Base-by-base conservation (phyloP, 1,140 invertebrate genomes). In the Belonocnema kinseyi region DNA sequence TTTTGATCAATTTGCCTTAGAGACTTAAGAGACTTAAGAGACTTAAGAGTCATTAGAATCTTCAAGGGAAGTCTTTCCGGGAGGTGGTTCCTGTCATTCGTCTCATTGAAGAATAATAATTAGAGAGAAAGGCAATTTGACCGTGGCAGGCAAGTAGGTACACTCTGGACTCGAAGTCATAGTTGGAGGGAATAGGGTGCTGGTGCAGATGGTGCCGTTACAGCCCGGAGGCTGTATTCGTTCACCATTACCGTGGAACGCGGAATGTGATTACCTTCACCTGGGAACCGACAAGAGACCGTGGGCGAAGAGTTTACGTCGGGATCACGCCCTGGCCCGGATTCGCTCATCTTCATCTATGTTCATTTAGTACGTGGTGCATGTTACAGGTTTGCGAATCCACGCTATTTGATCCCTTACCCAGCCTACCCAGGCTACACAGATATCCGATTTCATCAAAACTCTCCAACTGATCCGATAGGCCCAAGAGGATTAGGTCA, bases 251-350 rank as follows among this genome's bases (percentile, higher is more conserved):
- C 83, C 86, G 83, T 87, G 88, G 88, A 90, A 90, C 87, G 86
- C 87, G 89, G 88, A 90, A 90, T 91, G 88, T 89, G 89, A 90
- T 89, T 90, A 90, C 80, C 83, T 85, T 85, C 79, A 83, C 77
- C 78, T 88, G 85, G 82, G 85, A 89, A 89, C 82, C 74, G 77
- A 82, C 75, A 66, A 77, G 70, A 21, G 26, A 52, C 46, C 72
- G 75, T 80, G 26, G 72, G 58, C 61, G 51, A 13, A 51, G 56
- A 66, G 58, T 46, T 46, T 46, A 46, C 40, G 40, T 66, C 58
- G 58, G 58, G 58, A 66, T 66, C 58, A 66, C 58, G 58, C 58
- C 58, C 58, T 66, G 58, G 58, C 58, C 58, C 58, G 58, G 21
- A 33, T 79, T 75, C 75, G 77, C 82, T 82, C 77, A 76, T 80